These are phyloP conservation scores for Pantherophis vulpinus DNA, from an alignment of 2,797 vertebrate species.

Conservation along the genomic window DNA sequence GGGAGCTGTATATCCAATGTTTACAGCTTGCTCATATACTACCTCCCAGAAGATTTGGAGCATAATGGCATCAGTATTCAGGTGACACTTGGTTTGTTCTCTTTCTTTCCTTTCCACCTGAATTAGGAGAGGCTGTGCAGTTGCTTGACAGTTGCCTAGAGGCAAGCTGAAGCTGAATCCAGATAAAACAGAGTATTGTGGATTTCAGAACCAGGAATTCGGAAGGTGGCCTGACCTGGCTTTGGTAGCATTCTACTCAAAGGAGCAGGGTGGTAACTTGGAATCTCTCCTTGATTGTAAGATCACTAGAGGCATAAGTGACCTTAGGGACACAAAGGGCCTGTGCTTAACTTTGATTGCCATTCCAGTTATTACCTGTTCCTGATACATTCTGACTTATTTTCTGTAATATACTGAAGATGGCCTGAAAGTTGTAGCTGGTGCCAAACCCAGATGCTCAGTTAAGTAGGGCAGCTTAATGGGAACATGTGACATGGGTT, in stretches of 20 bases:
- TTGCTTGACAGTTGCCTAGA: neutral
- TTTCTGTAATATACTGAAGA: neutral
- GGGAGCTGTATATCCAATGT: neutral
- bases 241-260: neutral
- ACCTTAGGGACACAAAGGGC: neutral
- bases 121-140: neutral
- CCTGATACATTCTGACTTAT: neutral
- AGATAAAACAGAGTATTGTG: neutral
- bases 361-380: neutral
- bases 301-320: neutral
- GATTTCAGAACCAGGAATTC: neutral
- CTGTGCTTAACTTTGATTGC: neutral
- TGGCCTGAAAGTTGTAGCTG: neutral
- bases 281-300: neutral
- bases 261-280: neutral
- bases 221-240: neutral
- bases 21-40: neutral
- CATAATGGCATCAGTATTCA: neutral
- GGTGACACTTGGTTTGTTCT: neutral
- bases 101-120: neutral
- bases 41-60: neutral
- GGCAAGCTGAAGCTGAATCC: neutral
- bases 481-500: neutral
- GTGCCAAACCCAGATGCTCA: neutral
- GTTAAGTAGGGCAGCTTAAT: neutral